Evolutionary conservation across 2,797 vertebrate species (phyloP).

Genomic region (Staurois parvus): DNA sequence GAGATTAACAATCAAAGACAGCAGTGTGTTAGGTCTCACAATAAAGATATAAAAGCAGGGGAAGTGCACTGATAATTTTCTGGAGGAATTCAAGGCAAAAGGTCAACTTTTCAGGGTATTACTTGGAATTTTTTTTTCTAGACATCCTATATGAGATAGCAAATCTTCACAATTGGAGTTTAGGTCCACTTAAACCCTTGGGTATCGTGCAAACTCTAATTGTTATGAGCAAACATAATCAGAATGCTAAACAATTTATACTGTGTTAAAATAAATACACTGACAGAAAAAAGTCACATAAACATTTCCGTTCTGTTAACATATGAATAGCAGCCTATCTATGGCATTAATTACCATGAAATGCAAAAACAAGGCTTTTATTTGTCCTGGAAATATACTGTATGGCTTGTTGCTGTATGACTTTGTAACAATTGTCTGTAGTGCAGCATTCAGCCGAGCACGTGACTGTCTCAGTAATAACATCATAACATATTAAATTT

Average conservation of each 20-base stretch:
- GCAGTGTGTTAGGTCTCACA: too few species aligned
- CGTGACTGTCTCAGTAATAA: constrained; percentile 25
- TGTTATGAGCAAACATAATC: background rate
- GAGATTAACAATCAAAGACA: too few species aligned
- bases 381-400: background rate
- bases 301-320: background rate
- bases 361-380: constrained; percentile 6
- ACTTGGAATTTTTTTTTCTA: too few species aligned
- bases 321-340: background rate
- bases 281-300: background rate
- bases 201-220: background rate
- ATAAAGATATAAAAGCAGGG: too few species aligned
- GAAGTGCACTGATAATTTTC: too few species aligned
- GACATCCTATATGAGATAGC: too few species aligned
- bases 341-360: background rate
- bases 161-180: too few species aligned
- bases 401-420: background rate
- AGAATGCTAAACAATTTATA: background rate
- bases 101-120: too few species aligned
- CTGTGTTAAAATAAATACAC: background rate
- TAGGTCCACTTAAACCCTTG: background rate
- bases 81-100: too few species aligned
- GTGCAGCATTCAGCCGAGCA: constrained; percentile 9
- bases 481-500: constrained; percentile 43
- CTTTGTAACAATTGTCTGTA: constrained; percentile 8